Evolutionary conservation across 2,113 vertebrate genomes (phyloP).

Genomic region (Caloenas nicobarica): DNA sequence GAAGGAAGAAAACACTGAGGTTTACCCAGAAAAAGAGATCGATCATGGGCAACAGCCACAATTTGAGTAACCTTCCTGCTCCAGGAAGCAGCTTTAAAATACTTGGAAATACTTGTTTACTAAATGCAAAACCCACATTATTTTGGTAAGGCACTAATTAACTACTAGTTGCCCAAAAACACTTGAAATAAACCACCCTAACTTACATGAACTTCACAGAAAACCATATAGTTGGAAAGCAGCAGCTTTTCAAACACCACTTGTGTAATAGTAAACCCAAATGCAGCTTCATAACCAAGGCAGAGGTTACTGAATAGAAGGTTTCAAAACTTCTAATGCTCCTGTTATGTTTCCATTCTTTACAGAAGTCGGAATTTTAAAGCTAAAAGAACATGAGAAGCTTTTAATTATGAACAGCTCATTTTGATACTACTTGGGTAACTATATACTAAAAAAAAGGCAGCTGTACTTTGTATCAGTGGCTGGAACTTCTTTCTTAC

Average conservation of each 20-base stretch:
- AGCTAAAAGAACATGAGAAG: background rate
- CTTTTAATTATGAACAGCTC: background rate
- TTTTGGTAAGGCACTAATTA: background rate
- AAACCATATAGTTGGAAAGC: background rate
- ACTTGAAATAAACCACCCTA: background rate
- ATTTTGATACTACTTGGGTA: background rate
- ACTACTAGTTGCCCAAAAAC: background rate
- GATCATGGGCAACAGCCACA: background rate
- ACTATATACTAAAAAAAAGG: background rate
- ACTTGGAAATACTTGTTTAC: background rate
- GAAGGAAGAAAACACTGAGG: background rate
- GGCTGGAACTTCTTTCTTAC: background rate
- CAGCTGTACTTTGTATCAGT: background rate
- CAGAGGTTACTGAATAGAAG: background rate
- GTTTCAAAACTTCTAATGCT: background rate
- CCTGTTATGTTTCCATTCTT: background rate
- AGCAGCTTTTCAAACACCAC: background rate
- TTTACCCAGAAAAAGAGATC: background rate
- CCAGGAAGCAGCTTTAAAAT: background rate
- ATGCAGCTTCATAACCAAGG: background rate
- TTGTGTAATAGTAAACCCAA: background rate
- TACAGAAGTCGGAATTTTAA: background rate
- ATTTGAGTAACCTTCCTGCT: background rate
- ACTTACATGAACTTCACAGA: background rate
- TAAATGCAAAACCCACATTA: background rate